Conservation (phyloP, 2,113 vertebrate genomes). For the Syngnathoides biaculeatus region DNA sequence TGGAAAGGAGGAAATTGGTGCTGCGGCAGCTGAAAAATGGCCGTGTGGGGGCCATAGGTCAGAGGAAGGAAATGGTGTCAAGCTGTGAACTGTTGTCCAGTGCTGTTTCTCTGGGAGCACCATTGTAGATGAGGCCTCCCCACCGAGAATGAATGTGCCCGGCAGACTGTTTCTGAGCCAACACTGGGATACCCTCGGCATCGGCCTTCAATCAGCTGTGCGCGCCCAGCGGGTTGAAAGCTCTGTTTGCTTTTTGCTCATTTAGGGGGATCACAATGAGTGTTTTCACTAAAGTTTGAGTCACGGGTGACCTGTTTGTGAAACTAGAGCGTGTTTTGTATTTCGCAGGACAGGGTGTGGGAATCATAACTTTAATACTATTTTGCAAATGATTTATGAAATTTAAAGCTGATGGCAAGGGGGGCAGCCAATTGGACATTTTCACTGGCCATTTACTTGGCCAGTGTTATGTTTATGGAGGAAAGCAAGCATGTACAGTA, state of each 20-base stretch:
- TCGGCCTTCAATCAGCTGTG: constrained; percentile 9
- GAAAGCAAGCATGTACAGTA: too few species aligned
- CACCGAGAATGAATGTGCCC: constrained; percentile 61
- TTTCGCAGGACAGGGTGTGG: neutral
- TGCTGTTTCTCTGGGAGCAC: constrained; percentile 62
- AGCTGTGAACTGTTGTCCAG: constrained; percentile 65
- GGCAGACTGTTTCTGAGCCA: constrained; percentile 30
- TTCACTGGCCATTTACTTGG: too few species aligned
- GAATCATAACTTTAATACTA: neutral
- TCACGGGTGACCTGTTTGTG: constrained; percentile 3
- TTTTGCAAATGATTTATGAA: neutral
- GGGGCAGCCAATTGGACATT: too few species aligned
- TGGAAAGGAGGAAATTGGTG: constrained; percentile 45
- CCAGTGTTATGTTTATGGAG: too few species aligned
- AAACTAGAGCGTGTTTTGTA: neutral
- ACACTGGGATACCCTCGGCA: constrained; percentile 12
- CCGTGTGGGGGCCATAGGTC: constrained; percentile 37
- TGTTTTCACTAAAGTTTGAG: neutral
- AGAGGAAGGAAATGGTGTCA: constrained; percentile 74
- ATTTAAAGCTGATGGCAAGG: neutral
- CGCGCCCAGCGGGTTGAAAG: neutral
- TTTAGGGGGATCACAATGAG: constrained; percentile 3
- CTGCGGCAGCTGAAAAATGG: constrained; percentile 64
- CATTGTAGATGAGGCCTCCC: constrained; percentile 63
- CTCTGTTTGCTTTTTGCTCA: constrained; percentile 3